Evolutionary conservation across 1,140 invertebrate species (phyloP).

Genomic region (Zaprionus taronus): DNA sequence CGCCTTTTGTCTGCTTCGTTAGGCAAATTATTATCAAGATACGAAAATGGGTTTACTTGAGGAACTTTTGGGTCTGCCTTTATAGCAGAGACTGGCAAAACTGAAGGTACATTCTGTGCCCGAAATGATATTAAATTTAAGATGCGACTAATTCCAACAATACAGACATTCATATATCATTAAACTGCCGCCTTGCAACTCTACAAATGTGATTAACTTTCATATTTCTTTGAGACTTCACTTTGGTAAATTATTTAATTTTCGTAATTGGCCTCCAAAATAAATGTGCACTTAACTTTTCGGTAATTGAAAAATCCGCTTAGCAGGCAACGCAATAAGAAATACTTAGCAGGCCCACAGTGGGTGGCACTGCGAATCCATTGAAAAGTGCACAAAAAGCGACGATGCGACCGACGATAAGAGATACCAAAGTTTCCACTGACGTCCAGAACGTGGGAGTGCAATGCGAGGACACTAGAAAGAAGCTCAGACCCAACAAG

Average conservation of each 20-base stretch:
- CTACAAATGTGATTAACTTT: neutral
- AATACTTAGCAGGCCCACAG: slow-evolving; percentile 27
- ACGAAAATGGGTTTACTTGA: slow-evolving; percentile 30
- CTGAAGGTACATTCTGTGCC: neutral
- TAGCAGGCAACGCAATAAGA: slow-evolving; percentile 31
- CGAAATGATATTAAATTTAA: no score
- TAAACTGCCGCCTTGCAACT: neutral
- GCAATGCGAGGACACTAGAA: neutral
- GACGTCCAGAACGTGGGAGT: neutral
- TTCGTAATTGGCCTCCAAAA: slow-evolving; percentile 44
- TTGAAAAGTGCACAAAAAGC: slow-evolving; percentile 33
- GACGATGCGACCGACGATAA: slow-evolving; percentile 34
- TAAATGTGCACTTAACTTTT: slow-evolving; percentile 37
- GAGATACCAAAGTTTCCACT: slow-evolving; percentile 38
- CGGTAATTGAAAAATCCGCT: slow-evolving; percentile 51
- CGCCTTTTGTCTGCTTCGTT: slow-evolving; percentile 35
- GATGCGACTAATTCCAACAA: no score
- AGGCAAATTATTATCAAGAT: slow-evolving; percentile 49
- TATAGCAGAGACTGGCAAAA: neutral
- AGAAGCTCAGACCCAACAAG: neutral
- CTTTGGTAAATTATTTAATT: slow-evolving; percentile 50
- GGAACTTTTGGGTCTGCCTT: neutral
- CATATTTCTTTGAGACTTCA: slow-evolving; percentile 18
- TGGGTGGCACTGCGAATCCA: slow-evolving; percentile 23
- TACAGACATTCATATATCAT: neutral